These are phyloP conservation scores for Somateria mollissima DNA, from an alignment of 2,797 vertebrate species.

Conservation along the genomic window DNA sequence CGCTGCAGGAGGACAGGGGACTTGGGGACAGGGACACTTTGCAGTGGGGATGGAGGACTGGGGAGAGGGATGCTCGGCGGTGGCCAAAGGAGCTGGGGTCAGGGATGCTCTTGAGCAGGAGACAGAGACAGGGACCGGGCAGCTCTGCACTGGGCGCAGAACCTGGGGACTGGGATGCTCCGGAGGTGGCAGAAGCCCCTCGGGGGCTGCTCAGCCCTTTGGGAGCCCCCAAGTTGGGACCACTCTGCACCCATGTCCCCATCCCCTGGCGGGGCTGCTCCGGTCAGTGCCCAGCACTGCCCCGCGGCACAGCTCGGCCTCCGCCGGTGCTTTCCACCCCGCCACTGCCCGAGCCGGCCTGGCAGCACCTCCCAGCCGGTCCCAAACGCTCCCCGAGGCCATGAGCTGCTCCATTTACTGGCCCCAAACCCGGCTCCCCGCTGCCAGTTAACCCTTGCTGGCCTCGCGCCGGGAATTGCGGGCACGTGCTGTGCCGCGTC, in stretches of 20 bases:
- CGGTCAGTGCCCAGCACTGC: background rate
- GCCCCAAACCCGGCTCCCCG: background rate
- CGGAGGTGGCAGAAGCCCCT: fast-evolving
- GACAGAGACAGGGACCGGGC: background rate
- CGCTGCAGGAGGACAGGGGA: fast-evolving
- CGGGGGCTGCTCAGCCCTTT: background rate
- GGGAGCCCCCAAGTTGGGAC: background rate
- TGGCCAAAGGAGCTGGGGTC: fast-evolving
- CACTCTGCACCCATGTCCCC: fast-evolving
- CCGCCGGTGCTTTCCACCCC: background rate
- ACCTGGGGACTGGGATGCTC: background rate
- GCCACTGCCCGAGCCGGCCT: background rate
- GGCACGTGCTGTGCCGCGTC: background rate
- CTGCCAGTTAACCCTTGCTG: background rate
- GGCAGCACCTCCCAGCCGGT: background rate
- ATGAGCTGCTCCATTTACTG: conserved; percentile 44
- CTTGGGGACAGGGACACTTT: background rate
- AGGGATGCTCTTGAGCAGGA: background rate
- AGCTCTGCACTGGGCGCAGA: background rate
- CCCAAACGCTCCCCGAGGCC: conserved; percentile 17
- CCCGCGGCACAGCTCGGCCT: background rate
- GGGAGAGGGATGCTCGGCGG: background rate
- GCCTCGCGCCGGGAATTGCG: background rate
- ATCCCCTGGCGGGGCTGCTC: background rate
- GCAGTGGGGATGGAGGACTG: background rate